These are phyloP conservation scores for Psittacula cyanocephala DNA, from an alignment of 2,113 vertebrate genomes.

Conservation along the genomic window DNA sequence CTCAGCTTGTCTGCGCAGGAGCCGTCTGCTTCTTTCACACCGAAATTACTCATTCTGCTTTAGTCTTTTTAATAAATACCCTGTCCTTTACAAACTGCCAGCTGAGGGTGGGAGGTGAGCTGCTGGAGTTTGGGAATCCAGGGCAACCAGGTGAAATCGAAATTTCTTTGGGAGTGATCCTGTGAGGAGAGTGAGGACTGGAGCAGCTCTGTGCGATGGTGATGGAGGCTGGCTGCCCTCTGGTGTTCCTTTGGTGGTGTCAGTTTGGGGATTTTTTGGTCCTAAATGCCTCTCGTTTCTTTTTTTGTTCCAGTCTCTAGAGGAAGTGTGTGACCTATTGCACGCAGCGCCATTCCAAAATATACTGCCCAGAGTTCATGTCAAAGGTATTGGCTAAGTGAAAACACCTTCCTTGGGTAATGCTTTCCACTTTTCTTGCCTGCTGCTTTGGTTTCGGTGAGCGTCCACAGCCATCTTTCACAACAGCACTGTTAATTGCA, in stretches of 20 bases:
- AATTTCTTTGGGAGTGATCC: neutral
- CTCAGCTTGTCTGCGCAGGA: neutral
- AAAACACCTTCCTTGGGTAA: neutral
- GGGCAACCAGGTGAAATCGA: neutral
- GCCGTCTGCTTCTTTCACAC: neutral
- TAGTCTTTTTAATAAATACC: slow-evolving; percentile 4
- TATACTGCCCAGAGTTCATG: slow-evolving; percentile 86
- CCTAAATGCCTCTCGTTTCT: neutral
- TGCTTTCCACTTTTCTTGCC: neutral
- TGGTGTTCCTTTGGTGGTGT: neutral
- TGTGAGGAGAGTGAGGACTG: fast-evolving
- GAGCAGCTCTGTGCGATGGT: fast-evolving
- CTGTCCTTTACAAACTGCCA: neutral
- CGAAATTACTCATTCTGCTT: neutral
- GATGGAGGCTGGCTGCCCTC: neutral
- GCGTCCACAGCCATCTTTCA: neutral
- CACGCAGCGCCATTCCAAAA: slow-evolving; percentile 89
- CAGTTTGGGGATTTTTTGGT: neutral
- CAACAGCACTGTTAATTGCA: neutral
- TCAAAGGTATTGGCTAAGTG: slow-evolving; percentile 78
- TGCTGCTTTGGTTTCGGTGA: neutral
- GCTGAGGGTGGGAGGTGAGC: neutral
- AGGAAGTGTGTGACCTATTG: slow-evolving; percentile 88
- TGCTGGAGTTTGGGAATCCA: neutral
- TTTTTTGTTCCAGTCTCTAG: slow-evolving; percentile 77